These are phyloP conservation scores for Hypsopygia costalis DNA, from an alignment of 2,888 invertebrate species.

Conservation along the genomic window DNA sequence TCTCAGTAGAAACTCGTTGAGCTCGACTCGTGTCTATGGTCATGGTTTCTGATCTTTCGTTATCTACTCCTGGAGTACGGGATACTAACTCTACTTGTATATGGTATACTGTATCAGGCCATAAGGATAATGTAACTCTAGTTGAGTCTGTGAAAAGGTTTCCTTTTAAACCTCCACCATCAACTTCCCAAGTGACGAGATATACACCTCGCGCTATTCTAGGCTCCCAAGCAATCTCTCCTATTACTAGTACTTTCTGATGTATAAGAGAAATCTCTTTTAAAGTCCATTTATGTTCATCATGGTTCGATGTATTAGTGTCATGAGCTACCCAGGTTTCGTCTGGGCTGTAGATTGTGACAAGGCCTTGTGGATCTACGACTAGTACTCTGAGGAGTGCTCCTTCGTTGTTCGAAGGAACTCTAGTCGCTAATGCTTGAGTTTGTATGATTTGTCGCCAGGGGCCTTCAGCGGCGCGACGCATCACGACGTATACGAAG, in stretches of 20 bases:
- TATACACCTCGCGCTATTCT: conserved; percentile 84
- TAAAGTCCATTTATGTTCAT: conserved; percentile 81
- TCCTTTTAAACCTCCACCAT: conserved; percentile 89
- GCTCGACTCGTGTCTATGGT: conserved; percentile 83
- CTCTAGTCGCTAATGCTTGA: conserved; percentile 82
- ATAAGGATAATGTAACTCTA: conserved; percentile 87
- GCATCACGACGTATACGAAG: conserved; percentile 86
- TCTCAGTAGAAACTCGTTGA: conserved; percentile 83
- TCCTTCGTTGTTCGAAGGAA: conserved; percentile 83
- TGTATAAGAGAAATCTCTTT: conserved; percentile 86
- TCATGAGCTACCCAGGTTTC: conserved; percentile 81
- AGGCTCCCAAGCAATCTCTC: conserved; percentile 87
- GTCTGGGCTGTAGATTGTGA: conserved; percentile 86
- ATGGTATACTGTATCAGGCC: conserved; percentile 90
- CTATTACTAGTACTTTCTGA: conserved; percentile 85
- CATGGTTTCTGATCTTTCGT: conserved; percentile 83
- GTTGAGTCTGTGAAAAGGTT: conserved; percentile 91
- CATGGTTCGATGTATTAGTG: conserved; percentile 70
- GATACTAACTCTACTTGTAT: conserved; percentile 87
- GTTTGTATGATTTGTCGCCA: conserved; percentile 86
- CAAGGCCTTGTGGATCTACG: conserved; percentile 85
- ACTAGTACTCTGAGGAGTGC: conserved; percentile 84
- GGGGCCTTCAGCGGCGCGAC: conserved; percentile 82
- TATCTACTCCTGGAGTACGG: conserved; percentile 81
- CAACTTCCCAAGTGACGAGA: conserved; percentile 91